phyloP scores from a whole-genome alignment of 1,140 invertebrate species.

The Papilio machaon region DNA sequence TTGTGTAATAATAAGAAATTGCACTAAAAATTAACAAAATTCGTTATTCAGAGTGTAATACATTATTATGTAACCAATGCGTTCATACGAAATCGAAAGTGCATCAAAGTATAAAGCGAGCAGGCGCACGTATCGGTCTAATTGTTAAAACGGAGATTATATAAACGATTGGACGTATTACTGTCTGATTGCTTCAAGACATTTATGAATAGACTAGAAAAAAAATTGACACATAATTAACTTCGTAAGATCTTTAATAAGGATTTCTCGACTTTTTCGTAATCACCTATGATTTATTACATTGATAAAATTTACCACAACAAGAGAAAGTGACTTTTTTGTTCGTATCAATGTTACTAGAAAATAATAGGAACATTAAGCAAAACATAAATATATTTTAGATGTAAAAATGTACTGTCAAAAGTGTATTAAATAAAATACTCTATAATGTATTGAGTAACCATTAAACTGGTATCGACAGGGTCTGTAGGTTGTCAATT shows the following conservation, averaged over 20 bases:
- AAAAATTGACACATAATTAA: not conserved
- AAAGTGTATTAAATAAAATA: too few species aligned
- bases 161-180: not conserved
- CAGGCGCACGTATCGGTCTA: not conserved
- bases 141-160: constrained; percentile 5
- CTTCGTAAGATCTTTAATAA: not conserved
- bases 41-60: not conserved
- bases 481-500: too few species aligned
- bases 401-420: too few species aligned
- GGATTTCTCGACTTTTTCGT: too few species aligned
- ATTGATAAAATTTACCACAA: not conserved
- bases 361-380: too few species aligned
- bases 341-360: too few species aligned
- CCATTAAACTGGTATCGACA: too few species aligned
- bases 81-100: constrained; percentile 12
- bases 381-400: too few species aligned
- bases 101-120: constrained; percentile 4
- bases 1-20: not conserved
- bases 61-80: not conserved
- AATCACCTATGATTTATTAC: not conserved
- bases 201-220: not conserved
- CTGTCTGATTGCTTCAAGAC: not conserved
- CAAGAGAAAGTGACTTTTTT: not conserved
- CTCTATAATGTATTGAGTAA: too few species aligned
- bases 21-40: too few species aligned